These are phyloP conservation scores for Procavia capensis DNA, from an alignment of 2,113 vertebrate species.

Conservation along the genomic window DNA sequence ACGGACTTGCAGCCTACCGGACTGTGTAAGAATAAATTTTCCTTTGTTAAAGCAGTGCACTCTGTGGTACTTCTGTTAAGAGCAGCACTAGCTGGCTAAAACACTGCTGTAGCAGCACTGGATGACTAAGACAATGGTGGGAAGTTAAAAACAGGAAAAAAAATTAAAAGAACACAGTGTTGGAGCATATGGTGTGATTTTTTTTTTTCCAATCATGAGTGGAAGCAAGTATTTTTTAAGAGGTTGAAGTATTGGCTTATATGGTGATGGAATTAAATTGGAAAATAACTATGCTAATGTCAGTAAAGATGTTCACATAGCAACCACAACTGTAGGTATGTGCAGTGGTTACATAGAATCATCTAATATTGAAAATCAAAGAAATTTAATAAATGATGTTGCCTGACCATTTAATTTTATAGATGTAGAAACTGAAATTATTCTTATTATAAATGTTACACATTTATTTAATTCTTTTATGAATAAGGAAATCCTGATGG, in stretches of 20 bases:
- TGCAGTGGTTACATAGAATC: not conserved
- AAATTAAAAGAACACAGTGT: not conserved
- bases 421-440: not conserved
- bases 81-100: too few relatives aligned
- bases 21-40: too few relatives aligned
- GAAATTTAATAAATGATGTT: not conserved
- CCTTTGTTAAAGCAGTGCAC: too few relatives aligned
- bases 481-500: too few relatives aligned
- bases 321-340: not conserved
- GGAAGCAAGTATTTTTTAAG: slow-evolving; percentile 18
- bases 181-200: not conserved
- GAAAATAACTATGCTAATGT: not conserved
- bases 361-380: slow-evolving; percentile 13
- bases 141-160: not conserved
- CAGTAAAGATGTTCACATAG: not conserved
- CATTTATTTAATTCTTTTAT: not conserved
- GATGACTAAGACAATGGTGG: too few relatives aligned
- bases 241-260: not conserved
- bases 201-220: not conserved
- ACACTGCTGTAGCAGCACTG: too few relatives aligned
- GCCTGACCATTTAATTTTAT: not conserved
- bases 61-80: too few relatives aligned
- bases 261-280: not conserved
- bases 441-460: not conserved
- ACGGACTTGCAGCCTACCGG: too few relatives aligned